Evolutionary conservation across 1,140 invertebrate species (phyloP).

Genomic region (Lepidurus arcticus): DNA sequence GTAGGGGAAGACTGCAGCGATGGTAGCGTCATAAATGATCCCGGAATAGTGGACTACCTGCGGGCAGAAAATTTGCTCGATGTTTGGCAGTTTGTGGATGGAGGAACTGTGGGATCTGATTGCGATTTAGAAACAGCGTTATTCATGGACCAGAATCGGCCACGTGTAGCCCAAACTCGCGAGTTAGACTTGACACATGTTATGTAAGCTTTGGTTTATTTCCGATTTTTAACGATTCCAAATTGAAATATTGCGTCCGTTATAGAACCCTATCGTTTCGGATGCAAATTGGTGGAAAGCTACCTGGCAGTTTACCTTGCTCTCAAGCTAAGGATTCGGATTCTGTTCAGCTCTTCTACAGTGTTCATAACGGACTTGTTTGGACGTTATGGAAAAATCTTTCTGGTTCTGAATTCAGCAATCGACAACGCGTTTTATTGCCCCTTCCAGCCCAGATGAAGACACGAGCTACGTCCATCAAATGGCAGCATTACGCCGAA

Average conservation of each 20-base stretch:
- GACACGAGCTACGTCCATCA: not conserved
- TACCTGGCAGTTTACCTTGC: not conserved
- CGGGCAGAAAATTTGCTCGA: not conserved
- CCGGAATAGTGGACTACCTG: constrained; percentile 3
- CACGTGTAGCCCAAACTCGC: not conserved
- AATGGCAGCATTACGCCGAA: not conserved
- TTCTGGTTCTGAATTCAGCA: not conserved
- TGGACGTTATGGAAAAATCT: constrained; percentile 43
- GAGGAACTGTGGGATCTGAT: not conserved
- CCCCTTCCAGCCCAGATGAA: not conserved
- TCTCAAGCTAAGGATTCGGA: not conserved
- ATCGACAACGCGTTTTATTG: not conserved
- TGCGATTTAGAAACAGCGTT: not conserved
- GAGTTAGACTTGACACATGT: not conserved
- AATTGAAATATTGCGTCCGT: not conserved
- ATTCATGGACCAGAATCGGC: not conserved
- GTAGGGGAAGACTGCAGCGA: constrained; percentile 26
- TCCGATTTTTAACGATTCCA: not conserved
- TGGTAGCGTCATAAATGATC: constrained; percentile 37
- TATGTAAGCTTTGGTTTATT: not conserved
- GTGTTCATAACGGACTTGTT: constrained; percentile 45
- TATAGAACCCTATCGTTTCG: not conserved
- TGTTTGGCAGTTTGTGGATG: not conserved
- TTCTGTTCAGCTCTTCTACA: constrained; percentile 38
- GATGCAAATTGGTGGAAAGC: not conserved